A percentile compares a stretch with the other conserved stretches of the same genome.
These are phyloP conservation scores for Corapipo altera DNA, from an alignment of 2,113 vertebrate genomes.

Conservation along the genomic window DNA sequence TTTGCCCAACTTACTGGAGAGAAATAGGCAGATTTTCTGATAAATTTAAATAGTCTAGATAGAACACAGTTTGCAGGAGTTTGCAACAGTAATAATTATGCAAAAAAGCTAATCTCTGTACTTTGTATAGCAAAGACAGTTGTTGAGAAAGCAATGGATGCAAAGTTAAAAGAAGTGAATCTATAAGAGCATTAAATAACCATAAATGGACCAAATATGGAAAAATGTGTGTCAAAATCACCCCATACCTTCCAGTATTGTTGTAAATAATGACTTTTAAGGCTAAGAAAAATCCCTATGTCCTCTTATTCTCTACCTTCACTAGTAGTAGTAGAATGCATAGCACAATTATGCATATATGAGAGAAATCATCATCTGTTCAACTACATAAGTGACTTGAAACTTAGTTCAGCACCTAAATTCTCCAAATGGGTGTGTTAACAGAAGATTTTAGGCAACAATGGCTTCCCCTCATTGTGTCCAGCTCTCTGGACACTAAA, in stretches of 20 bases:
- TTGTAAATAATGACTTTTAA: neutral
- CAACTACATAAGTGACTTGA: neutral
- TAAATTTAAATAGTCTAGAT: neutral
- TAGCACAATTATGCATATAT: fast-evolving
- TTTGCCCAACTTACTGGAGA: neutral
- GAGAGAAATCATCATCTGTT: neutral
- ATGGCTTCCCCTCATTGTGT: neutral
- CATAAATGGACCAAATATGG: fast-evolving
- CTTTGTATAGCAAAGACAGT: neutral
- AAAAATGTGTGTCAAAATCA: neutral
- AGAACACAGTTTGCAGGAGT: neutral
- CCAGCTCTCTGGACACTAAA: neutral
- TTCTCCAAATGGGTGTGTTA: neutral
- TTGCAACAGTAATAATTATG: neutral
- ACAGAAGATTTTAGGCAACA: neutral
- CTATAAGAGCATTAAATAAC: neutral
- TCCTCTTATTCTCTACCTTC: neutral
- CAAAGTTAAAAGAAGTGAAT: neutral
- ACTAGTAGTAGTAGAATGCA: neutral
- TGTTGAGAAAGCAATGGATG: neutral
- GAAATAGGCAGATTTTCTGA: neutral
- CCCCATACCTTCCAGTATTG: neutral
- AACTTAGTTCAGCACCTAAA: neutral
- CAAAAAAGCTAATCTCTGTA: neutral
- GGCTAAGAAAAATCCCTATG: neutral